Conservation (phyloP, 2,113 vertebrate genomes). For the Alectura lathami region DNA sequence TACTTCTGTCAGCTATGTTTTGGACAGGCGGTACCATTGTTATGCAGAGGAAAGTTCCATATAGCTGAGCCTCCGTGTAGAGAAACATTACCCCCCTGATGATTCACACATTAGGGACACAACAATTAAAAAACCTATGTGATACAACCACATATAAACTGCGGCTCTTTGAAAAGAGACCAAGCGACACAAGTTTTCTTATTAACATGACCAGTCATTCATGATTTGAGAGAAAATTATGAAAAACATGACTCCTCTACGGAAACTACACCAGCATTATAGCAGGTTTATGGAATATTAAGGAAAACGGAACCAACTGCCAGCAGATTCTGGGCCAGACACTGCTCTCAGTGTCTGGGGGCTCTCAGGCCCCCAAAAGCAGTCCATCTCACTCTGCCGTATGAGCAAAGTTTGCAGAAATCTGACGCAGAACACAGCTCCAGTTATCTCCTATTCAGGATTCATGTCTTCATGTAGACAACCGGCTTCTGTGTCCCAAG, state of each 20-base stretch:
- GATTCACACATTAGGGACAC: constrained; percentile 22
- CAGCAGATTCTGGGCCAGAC: background rate
- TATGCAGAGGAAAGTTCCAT: constrained; percentile 34
- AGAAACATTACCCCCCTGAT: constrained; percentile 30
- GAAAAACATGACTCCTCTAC: background rate
- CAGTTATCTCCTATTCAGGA: background rate
- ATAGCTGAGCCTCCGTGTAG: background rate
- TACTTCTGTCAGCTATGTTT: constrained; percentile 64
- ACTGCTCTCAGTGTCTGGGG: fast-evolving
- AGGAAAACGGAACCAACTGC: background rate
- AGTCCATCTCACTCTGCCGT: background rate
- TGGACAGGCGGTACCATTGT: constrained; percentile 40
- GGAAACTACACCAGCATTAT: background rate
- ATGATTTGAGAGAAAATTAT: background rate
- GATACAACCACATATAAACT: background rate
- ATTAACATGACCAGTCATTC: background rate
- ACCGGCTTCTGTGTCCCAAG: background rate
- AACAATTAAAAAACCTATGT: no score
- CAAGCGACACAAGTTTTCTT: background rate
- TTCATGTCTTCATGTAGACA: background rate
- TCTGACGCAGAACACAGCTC: background rate
- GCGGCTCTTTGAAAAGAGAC: background rate
- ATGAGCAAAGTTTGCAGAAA: background rate
- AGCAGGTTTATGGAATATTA: background rate
- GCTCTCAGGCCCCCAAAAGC: background rate